Evolutionary conservation across 2,113 vertebrate genomes (phyloP).

Genomic region (Percopsis transmontana): DNA sequence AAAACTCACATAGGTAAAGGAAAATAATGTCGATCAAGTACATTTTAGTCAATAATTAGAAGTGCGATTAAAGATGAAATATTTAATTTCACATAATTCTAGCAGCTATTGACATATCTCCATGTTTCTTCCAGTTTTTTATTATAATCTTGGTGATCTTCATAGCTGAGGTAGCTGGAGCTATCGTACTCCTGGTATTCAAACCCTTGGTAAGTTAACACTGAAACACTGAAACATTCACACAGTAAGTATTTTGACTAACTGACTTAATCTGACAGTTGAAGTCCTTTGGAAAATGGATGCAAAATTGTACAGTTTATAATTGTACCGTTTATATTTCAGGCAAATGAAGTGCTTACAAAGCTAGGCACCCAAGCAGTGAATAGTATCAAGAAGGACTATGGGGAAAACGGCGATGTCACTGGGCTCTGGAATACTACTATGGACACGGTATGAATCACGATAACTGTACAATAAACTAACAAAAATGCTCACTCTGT

Average conservation of each 20-base stretch:
- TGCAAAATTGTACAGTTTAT: not conserved
- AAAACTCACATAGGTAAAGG: too few relatives aligned
- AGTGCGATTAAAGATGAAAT: not conserved
- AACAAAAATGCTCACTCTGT: not conserved
- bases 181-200: slow-evolving; percentile 80
- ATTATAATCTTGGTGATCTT: slow-evolving; percentile 80
- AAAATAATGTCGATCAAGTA: too few relatives aligned
- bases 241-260: not conserved
- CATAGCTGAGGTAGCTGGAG: slow-evolving; percentile 79
- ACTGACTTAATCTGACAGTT: not conserved
- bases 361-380: slow-evolving; percentile 60
- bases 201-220: slow-evolving; percentile 74
- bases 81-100: not conserved
- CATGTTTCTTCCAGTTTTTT: slow-evolving; percentile 74
- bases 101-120: not conserved
- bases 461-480: not conserved
- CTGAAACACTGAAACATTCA: not conserved
- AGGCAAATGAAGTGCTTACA: slow-evolving; percentile 70
- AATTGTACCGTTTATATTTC: slow-evolving; percentile 31
- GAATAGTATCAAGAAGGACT: slow-evolving; percentile 65
- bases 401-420: slow-evolving; percentile 61
- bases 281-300: not conserved
- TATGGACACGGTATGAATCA: slow-evolving; percentile 72
- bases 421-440: slow-evolving; percentile 77
- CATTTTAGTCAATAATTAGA: not conserved